Evolutionary conservation across 2,797 vertebrate genomes (phyloP).

Genomic region (Heliangelus exortis): DNA sequence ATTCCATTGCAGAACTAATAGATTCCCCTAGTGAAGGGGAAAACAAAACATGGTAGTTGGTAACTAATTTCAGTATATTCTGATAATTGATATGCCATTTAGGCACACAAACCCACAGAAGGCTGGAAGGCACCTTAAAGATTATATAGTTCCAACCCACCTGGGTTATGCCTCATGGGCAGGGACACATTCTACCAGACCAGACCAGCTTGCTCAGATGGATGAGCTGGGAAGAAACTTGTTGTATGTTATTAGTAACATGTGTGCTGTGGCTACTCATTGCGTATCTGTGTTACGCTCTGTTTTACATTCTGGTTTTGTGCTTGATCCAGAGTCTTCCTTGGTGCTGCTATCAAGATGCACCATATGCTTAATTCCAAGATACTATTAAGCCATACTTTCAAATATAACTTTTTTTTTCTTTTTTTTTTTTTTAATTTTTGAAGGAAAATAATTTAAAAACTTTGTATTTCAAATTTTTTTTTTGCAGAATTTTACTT

Average conservation of each 20-base stretch:
- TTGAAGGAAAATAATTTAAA: not conserved
- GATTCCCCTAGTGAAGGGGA: not conserved
- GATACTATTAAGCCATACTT: not conserved
- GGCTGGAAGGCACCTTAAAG: too few relatives aligned
- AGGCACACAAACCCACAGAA: not conserved
- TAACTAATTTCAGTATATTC: not conserved
- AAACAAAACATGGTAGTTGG: not conserved
- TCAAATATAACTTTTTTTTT: not conserved
- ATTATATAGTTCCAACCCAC: too few relatives aligned
- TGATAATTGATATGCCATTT: not conserved
- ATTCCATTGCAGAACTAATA: not conserved
- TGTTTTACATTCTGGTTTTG: not conserved
- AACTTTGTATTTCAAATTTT: not conserved
- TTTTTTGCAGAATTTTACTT: not conserved
- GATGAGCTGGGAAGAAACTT: not conserved
- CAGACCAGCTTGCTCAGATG: too few relatives aligned
- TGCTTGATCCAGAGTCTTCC: not conserved
- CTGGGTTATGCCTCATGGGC: too few relatives aligned
- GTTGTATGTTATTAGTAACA: not conserved
- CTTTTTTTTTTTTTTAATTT: not conserved
- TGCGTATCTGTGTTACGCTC: rapidly evolving
- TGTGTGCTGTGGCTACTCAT: not conserved
- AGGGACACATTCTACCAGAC: too few relatives aligned
- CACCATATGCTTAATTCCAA: rapidly evolving
- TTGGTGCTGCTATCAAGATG: not conserved